These are phyloP conservation scores for Xerus inauris DNA, from an alignment of 2,113 vertebrate genomes.

Conservation along the genomic window DNA sequence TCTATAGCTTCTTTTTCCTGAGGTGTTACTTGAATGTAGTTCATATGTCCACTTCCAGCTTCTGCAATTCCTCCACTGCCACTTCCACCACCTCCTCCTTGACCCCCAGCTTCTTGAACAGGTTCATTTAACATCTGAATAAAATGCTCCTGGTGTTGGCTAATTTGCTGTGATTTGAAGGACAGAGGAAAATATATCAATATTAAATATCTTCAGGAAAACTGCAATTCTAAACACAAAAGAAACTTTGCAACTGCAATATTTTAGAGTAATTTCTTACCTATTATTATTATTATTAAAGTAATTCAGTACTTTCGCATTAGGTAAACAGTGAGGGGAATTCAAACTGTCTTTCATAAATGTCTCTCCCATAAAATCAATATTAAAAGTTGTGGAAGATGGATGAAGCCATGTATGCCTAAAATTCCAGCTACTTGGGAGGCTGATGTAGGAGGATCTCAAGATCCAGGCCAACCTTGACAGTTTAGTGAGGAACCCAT, in stretches of 20 bases:
- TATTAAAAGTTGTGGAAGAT: neutral
- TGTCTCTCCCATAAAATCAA: neutral
- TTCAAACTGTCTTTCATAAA: conserved; percentile 44
- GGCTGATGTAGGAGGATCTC: neutral
- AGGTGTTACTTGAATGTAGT: conserved; percentile 98
- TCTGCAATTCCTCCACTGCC: conserved; percentile 86
- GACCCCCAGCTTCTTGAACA: conserved; percentile 88
- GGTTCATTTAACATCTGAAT: conserved; percentile 99
- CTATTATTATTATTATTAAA: neutral
- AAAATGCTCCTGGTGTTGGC: conserved; percentile 97
- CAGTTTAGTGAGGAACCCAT: neutral
- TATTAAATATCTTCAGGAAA: conserved; percentile 60
- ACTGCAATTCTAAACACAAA: no score
- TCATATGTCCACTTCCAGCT: conserved; percentile 92
- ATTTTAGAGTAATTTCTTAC: neutral
- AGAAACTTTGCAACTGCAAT: neutral
- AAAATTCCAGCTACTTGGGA: no score
- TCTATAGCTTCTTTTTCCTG: conserved; percentile 99
- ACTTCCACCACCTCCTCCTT: conserved; percentile 84
- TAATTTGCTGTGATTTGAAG: conserved; percentile 92
- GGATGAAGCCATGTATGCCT: no score
- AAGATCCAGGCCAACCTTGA: neutral
- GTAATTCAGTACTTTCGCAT: neutral
- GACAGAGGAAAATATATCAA: conserved; percentile 69
- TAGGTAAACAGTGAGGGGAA: neutral